These are phyloP conservation scores for Drosophila nigritarsus DNA, from an alignment of 2,888 invertebrate genomes.

Conservation along the genomic window DNA sequence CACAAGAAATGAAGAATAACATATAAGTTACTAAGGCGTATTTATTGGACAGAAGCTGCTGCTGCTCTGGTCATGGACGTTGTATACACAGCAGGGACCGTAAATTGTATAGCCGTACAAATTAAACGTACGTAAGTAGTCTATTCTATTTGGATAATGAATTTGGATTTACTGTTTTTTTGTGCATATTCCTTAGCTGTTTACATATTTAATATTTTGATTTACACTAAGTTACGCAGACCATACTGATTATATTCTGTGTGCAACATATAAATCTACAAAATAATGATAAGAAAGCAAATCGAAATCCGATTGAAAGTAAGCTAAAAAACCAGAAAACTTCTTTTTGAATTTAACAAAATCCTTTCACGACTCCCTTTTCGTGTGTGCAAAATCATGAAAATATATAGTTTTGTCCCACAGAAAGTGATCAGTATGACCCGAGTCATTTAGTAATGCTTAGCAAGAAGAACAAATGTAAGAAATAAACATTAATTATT, in stretches of 20 bases:
- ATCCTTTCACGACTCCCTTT: too few species aligned
- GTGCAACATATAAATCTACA: not conserved
- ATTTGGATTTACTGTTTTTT: not conserved
- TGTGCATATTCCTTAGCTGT: not conserved
- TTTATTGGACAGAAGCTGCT: conserved; percentile 37
- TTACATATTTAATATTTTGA: not conserved
- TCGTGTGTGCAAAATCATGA: not conserved
- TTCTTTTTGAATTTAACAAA: not conserved
- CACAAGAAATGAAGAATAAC: conserved; percentile 1
- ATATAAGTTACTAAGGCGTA: conserved; percentile 41
- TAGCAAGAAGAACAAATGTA: not conserved
- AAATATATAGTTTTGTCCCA: not conserved
- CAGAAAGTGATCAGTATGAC: not conserved
- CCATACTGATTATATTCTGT: not conserved
- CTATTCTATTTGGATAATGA: not conserved
- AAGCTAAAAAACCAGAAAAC: not conserved
- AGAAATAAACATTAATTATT: not conserved
- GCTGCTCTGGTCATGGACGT: conserved; percentile 24
- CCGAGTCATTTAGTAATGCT: not conserved
- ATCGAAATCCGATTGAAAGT: not conserved
- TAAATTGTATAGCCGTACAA: not conserved
- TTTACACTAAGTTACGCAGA: not conserved
- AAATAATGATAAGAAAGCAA: not conserved
- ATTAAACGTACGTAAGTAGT: not conserved
- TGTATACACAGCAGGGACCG: conserved; percentile 1